Conservation (phyloP, 2,113 vertebrate genomes). For the Pituophis catenifer region DNA sequence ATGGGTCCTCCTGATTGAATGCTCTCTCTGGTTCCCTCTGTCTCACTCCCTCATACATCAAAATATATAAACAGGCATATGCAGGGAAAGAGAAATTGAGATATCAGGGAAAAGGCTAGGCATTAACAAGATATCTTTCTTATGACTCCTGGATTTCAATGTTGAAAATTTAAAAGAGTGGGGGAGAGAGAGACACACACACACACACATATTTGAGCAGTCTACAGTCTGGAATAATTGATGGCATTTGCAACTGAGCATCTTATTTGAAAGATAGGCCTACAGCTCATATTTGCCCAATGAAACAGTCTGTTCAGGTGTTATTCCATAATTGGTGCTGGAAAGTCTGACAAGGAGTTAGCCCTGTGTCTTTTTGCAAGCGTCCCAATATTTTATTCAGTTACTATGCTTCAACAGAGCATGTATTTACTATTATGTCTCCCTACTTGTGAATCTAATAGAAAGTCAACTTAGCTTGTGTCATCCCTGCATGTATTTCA, state of each 20-base stretch:
- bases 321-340: not conserved
- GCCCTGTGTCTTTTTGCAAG: not conserved
- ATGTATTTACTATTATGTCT: not conserved
- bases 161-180: not conserved
- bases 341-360: not conserved
- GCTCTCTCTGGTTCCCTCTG: not conserved
- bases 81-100: not conserved
- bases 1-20: not conserved
- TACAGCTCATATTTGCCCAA: not conserved
- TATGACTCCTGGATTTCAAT: not conserved
- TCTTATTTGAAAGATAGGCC: not conserved
- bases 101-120: not conserved
- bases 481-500: not conserved
- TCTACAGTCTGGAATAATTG: not conserved
- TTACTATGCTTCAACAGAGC: not conserved
- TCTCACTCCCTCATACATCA: not conserved
- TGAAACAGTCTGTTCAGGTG: not conserved
- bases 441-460: not conserved
- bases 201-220: not conserved
- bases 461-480: not conserved
- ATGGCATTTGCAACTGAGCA: not conserved
- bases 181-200: not conserved
- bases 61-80: not conserved
- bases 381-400: not conserved
- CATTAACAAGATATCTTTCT: not conserved